A percentile compares a stretch with the other conserved stretches of the same genome.
Conservation (phyloP, 2,113 vertebrate genomes). For the Chionomys nivalis region DNA sequence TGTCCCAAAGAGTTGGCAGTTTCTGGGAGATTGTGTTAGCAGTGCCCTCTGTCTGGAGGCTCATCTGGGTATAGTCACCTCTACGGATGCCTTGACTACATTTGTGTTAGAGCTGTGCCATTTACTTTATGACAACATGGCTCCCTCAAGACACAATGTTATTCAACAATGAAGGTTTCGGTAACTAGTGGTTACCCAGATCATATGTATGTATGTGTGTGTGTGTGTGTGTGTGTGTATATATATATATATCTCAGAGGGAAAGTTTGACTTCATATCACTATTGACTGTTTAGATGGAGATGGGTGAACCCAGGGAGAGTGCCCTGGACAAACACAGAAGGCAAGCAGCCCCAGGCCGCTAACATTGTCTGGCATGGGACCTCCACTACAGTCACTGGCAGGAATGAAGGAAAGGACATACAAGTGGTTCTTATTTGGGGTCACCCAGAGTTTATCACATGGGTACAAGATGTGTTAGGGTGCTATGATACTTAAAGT, state of each 20-base stretch:
- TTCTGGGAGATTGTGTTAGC: not conserved
- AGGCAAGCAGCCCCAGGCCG: not conserved
- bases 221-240: too few relatives aligned
- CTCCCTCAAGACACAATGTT: not conserved
- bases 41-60: not conserved
- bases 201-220: not conserved
- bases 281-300: not conserved
- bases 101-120: not conserved
- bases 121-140: not conserved
- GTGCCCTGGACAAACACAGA: not conserved
- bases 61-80: not conserved
- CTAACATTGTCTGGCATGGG: too few relatives aligned
- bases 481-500: not conserved
- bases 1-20: not conserved
- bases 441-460: not conserved
- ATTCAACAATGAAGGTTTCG: not conserved
- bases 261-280: not conserved
- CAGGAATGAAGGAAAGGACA: not conserved
- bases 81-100: not conserved
- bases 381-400: not conserved
- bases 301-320: not conserved
- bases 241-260: not conserved
- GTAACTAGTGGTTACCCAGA: not conserved
- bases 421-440: not conserved
- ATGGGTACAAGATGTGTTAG: not conserved